Percentiles rank a stretch among this genome's conserved stretches.
phyloP scores from a whole-genome alignment of 2,888 invertebrate species.

The Gasteruption jaculator region DNA sequence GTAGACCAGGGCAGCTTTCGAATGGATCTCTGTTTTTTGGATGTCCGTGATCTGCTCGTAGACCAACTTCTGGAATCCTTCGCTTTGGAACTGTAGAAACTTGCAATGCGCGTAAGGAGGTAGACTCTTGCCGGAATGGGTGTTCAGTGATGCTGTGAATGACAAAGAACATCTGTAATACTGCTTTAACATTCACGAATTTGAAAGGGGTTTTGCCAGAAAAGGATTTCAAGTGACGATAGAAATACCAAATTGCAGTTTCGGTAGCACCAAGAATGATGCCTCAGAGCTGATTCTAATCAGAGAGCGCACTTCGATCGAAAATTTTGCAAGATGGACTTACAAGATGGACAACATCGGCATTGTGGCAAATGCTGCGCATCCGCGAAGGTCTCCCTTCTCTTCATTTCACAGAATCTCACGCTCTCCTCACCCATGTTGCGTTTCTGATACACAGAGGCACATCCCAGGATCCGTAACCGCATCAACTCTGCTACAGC shows the following conservation, averaged over 20 bases:
- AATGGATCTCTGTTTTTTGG: constrained; percentile 58
- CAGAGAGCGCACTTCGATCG: no score
- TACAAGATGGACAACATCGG: constrained; percentile 25
- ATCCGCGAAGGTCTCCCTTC: constrained; percentile 33
- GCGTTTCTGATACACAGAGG: constrained; percentile 34
- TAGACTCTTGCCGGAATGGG: constrained; percentile 31
- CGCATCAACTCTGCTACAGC: constrained; percentile 58
- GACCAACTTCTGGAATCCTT: constrained; percentile 54
- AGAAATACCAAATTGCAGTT: no score
- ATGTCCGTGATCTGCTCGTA: constrained; percentile 56
- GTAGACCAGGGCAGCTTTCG: constrained; percentile 54
- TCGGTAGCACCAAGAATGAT: no score
- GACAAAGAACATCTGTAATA: not conserved
- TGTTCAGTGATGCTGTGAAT: no score
- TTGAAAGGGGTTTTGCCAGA: no score
- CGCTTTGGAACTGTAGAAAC: constrained; percentile 57
- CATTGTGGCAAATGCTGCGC: constrained; percentile 32
- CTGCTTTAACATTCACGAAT: no score
- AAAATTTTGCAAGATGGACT: constrained; percentile 15
- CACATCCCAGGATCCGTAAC: constrained; percentile 57
- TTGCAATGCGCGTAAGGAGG: constrained; percentile 60
- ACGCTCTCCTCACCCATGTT: constrained; percentile 26
- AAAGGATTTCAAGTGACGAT: no score
- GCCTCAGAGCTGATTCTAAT: no score
- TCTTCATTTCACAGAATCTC: constrained; percentile 20